Base-by-base conservation (phyloP, 2,797 vertebrate species). In the Sylvia borin region DNA sequence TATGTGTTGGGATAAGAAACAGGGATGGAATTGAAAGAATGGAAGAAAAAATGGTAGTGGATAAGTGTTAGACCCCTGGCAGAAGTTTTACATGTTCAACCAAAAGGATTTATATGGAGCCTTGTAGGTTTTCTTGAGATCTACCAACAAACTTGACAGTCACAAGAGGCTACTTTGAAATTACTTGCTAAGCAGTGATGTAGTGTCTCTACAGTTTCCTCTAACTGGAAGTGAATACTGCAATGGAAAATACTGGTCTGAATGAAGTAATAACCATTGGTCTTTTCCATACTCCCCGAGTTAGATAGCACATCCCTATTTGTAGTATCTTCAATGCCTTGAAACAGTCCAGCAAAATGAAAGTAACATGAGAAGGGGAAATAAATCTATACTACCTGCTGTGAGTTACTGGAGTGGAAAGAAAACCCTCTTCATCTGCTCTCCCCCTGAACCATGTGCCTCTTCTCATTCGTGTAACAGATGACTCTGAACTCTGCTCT, bases 371-470 rank as follows among this genome's bases (percentile, higher is more conserved):
- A 90, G 67, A 93, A 88, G 48, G 36, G 45, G 71, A 88, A 91
- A 93, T 90, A 88, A 91, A 92, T 92, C 82, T 71, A 54, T 78
- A 88, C 81, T 57, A 88, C 91, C 87, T 88, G 77, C 79, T 95
- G 77, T 85, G 93, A 95, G 65, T 87, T 90, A 92, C 77, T 83
- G 80, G 50, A 92, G 71, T 92, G 67, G 73, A 95, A 91, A 85
- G 80, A 90, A 93, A 94, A 82, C 43, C 55, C 61, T 88, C 90
- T 95, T 95, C 85, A 96, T 96, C 92, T 96, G 67, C 88, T 87
- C 90, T 94, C 40, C 57, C 93, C 71, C 88, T 70, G 85, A 93
- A 96, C 76, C 60, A 42, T 77, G 75, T 60, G 79, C 72, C 78
- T 91, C 90, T 92, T 94, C 87, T 92, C 62, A 66, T 71, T 97